Evolutionary conservation across 2,113 vertebrate species (phyloP).

Genomic region (Rattus rattus): DNA sequence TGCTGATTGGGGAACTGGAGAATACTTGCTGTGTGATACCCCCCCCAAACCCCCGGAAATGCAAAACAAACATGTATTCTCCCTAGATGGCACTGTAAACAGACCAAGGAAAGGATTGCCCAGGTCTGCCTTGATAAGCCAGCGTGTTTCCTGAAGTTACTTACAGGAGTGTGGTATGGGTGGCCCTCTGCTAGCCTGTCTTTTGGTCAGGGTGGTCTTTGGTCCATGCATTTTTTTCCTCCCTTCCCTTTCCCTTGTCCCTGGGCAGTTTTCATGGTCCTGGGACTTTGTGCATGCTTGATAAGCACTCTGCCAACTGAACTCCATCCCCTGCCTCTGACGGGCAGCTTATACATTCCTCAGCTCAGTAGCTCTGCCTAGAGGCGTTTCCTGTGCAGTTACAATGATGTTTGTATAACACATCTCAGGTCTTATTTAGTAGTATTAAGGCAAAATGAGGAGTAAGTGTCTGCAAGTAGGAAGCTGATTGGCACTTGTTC

Average conservation of each 20-base stretch:
- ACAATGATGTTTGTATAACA: not conserved
- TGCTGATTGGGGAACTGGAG: not conserved
- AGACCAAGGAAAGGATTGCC: not conserved
- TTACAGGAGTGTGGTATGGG: not conserved
- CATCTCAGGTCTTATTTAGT: not conserved
- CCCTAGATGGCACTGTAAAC: not conserved
- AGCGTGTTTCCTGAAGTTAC: not conserved
- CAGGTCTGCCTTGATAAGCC: not conserved
- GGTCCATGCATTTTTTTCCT: not conserved
- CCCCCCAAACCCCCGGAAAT: too few species aligned
- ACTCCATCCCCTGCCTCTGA: not conserved
- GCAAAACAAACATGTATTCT: not conserved
- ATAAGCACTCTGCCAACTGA: not conserved
- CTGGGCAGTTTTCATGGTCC: not conserved
- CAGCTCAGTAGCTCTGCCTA: not conserved
- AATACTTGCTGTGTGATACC: not conserved
- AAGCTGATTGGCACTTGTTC: constrained; percentile 8
- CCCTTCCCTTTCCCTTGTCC: not conserved
- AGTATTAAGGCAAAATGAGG: constrained; percentile 17
- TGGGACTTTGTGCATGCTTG: not conserved
- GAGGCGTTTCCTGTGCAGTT: not conserved
- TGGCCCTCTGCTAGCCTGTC: not conserved
- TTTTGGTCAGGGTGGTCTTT: not conserved
- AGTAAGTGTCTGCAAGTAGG: not conserved
- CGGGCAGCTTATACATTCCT: not conserved